Evolutionary conservation across 2,113 vertebrate species (phyloP).

Genomic region (Alectura lathami): DNA sequence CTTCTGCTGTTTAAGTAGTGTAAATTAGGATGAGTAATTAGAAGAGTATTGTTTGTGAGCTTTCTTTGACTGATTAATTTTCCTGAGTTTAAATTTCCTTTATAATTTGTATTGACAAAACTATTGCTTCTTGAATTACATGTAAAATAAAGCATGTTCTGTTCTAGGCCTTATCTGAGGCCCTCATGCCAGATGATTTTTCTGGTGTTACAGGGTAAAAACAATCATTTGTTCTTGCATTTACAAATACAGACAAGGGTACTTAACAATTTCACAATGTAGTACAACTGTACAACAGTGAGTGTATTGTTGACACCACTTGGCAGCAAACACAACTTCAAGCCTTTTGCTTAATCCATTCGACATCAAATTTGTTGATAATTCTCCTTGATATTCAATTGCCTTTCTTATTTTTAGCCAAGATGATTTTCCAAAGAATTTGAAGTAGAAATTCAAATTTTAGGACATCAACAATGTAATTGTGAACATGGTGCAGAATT

Average conservation of each 20-base stretch:
- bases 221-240: not conserved
- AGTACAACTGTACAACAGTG: not conserved
- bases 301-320: not conserved
- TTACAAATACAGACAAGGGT: not conserved
- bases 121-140: not conserved
- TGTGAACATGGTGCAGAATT: not conserved
- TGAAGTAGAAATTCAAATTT: not conserved
- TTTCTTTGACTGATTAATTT: not conserved
- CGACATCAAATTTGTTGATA: not conserved
- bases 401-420: not conserved
- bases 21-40: not conserved
- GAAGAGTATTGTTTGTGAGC: not conserved
- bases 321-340: not conserved
- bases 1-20: not conserved
- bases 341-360: not conserved
- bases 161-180: not conserved
- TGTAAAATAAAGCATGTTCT: not conserved
- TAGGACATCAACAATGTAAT: not conserved
- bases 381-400: not conserved
- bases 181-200: not conserved
- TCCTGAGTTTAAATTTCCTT: constrained; percentile 7
- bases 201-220: not conserved
- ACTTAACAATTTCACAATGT: not conserved
- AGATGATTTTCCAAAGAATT: not conserved
- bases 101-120: constrained; percentile 33